Base-by-base conservation (phyloP, 2,888 invertebrate species). In the Glyphotaelius pellucidus region DNA sequence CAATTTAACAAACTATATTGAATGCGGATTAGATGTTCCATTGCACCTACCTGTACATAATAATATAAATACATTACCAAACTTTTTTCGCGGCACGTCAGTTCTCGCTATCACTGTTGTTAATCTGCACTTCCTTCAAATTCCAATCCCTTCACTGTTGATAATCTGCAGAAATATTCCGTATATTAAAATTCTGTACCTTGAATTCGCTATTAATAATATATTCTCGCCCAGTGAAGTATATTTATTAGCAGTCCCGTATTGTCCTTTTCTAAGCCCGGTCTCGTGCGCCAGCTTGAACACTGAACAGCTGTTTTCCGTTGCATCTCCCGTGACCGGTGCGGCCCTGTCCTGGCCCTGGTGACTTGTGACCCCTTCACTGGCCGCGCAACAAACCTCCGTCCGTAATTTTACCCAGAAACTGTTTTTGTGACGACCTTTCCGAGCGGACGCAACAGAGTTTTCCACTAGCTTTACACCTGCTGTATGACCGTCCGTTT, bases 371-470 rank as follows among this genome's bases (percentile, higher is more conserved):
- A 42, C 52, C 67, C 67, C 32, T 67, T 85, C 9, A 5, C 30
- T n/a, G 67, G 67, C 30, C 67, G 87, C 5, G 15, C 38, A 85
- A 35, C 38, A 25, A 14, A 85, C 85, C 85, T 86, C 47, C 31
- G 32, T 88, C 52, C 88, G 88, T 52, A 88, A 52, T 88, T 88
- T 88, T 30, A 15, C 52, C 52, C 88, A 32, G 67, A 87, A 67
- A 88, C 47, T 67, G 30, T 32, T 88, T 88, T 88, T 38, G 85
- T 85, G 85, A 85, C 85, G 38, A 25, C 38, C n/a, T 88, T 88
- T 67, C 88, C 67, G 86, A 15, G 47, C 86, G n/a, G 42, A 67
- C 67, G 25, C 67, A 67, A 25, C 67, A 15, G 15, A 67, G 19
- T 7, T 32, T 87, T 88, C 35, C n/a, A 79, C 88, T 42, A 30